Percentiles rank a stretch among this genome's conserved stretches.
Evolutionary conservation across 2,113 vertebrate genomes (phyloP).

Genomic region (Rhinichthys klamathensis): DNA sequence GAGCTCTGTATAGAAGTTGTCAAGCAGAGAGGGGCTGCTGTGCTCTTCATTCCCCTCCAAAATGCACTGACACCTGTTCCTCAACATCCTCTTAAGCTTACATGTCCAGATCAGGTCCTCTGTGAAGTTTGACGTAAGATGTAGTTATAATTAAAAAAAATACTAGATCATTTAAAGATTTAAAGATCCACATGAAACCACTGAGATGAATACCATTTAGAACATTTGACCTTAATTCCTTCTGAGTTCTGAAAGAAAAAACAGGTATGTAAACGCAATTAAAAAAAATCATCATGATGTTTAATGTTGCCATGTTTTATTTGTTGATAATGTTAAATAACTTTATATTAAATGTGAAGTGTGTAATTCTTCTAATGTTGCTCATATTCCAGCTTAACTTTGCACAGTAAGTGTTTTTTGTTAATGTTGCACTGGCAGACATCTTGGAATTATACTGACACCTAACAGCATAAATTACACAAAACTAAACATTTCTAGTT

Average conservation of each 20-base stretch:
- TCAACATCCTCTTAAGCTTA: not conserved
- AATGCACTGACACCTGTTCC: constrained; percentile 5
- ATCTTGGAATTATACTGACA: no score
- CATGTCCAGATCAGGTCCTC: not conserved
- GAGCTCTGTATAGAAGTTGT: not conserved
- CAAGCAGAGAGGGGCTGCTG: not conserved
- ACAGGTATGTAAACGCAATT: not conserved
- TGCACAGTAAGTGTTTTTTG: no score
- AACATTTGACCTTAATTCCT: not conserved
- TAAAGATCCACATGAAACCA: not conserved
- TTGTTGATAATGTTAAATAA: not conserved
- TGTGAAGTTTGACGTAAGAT: not conserved
- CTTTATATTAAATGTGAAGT: not conserved
- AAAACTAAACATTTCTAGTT: no score
- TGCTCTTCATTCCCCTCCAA: constrained; percentile 20
- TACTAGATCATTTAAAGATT: not conserved
- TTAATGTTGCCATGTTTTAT: not conserved
- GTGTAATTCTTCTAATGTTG: not conserved
- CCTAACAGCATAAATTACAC: no score
- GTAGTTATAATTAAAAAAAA: not conserved
- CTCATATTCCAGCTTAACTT: no score
- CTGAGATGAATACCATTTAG: not conserved
- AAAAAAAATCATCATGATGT: not conserved
- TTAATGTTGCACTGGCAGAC: no score
- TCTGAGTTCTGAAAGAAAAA: constrained; percentile 14